Evolutionary conservation across 53 echinoderm and acorn worm genomes (phyloP), one percentile per base, ranked within the genome.

Genomic region (Echinarachnius parma): DNA sequence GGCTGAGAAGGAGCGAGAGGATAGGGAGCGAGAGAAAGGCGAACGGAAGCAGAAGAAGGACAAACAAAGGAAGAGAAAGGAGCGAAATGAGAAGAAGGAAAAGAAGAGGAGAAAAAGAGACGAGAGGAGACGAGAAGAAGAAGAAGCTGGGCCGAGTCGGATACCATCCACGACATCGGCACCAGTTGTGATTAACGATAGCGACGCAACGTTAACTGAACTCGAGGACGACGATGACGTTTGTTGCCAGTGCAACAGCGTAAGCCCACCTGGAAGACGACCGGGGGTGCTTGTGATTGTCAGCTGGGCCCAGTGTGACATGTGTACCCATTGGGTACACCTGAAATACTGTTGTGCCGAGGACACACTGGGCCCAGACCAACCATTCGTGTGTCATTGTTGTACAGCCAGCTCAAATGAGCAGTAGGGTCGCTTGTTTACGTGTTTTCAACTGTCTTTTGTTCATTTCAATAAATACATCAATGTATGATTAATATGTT

Each of bases 321-420:
- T 27, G 7, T 33, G 60, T 21, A 4, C 31, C 1, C 60, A 59
- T 15, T 59, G 60, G 60, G 60, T 59, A 20, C 60, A 59, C n/a
- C 60, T 59, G 31, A 34, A 34, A 4, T 16, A 4, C 1, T 59
- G 60, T 4, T 23, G 11, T 4, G 60, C 20, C 20, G 14, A 16
- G 16, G 60, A 4, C 0, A 21, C 31, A 33, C 18, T 33, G 3
- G 15, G 8, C 21, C 19, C 31, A 3, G 16, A 32, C 4, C 18
- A 15, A 4, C 21, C 21, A 19, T 59, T 59, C 19, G 2, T 9
- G 1, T 59, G 33, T 34, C 60, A 19, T 8, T 59, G 60, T 34
- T 59, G 60, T 59, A 1, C 15, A 4, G 21, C 33, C 0, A 21
- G 34, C 2, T 34, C 19, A 28, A 16, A 1, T 15, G 3, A 0